phyloP scores from a whole-genome alignment of 2,888 invertebrate genomes.

The Rhogogaster chlorosoma region DNA sequence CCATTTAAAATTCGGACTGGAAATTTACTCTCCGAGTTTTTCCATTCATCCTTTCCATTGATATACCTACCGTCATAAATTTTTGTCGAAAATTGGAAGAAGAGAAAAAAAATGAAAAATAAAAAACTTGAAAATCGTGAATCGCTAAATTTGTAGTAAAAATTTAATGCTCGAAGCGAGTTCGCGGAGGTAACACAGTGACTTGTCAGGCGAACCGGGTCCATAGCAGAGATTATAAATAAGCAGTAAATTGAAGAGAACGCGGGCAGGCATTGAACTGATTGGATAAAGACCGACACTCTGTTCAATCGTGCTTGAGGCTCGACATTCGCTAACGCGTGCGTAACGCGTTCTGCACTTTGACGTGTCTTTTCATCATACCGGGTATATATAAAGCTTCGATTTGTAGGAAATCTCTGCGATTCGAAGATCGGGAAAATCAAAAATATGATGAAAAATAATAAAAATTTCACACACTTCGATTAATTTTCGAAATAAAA shows the following conservation, averaged over 20 bases:
- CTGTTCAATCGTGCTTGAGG: slow-evolving; percentile 43
- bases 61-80: no score
- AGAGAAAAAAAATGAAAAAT: not conserved
- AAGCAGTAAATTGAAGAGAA: slow-evolving; percentile 47
- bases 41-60: not conserved
- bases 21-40: not conserved
- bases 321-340: slow-evolving; percentile 37
- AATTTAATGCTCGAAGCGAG: not conserved
- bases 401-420: not conserved
- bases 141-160: not conserved
- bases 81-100: not conserved
- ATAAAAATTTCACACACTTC: not conserved
- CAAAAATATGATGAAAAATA: not conserved
- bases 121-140: not conserved
- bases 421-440: not conserved
- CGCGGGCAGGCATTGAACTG: slow-evolving; percentile 48
- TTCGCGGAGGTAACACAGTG: slow-evolving; percentile 22
- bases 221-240: slow-evolving; percentile 43
- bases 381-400: not conserved
- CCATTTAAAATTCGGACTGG: not conserved
- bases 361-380: not conserved
- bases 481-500: not conserved
- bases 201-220: slow-evolving; percentile 24
- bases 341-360: slow-evolving; percentile 6
- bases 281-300: slow-evolving; percentile 52